Conservation (phyloP, 2,797 vertebrate genomes). For the Hydrophis major region DNA sequence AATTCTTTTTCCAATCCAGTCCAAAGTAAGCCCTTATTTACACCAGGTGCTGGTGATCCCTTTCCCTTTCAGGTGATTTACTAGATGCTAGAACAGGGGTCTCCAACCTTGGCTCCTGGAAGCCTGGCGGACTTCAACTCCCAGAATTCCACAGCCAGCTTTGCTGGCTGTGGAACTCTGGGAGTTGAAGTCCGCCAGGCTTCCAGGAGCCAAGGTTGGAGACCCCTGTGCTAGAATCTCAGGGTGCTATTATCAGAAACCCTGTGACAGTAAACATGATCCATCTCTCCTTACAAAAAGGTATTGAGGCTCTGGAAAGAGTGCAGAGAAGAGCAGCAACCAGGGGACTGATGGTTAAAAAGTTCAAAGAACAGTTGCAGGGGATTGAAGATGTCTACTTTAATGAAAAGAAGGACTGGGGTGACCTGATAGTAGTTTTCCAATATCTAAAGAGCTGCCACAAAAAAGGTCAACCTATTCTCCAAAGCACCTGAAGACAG, state of each 20-base stretch:
- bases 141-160: too few species aligned
- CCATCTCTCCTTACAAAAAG: background rate
- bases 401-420: background rate
- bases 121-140: too few species aligned
- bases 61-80: background rate
- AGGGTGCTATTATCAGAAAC: background rate
- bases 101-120: too few species aligned
- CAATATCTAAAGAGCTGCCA: background rate
- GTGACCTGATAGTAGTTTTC: background rate
- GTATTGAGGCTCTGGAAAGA: background rate
- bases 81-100: background rate
- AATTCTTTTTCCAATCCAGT: background rate
- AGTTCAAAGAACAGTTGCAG: background rate
- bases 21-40: background rate
- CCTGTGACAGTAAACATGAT: background rate
- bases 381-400: background rate
- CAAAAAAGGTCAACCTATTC: background rate
- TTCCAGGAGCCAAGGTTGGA: too few species aligned
- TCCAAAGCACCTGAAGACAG: background rate
- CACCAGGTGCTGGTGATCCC: background rate
- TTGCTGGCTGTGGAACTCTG: too few species aligned
- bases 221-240: background rate
- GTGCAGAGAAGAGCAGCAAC: constrained; percentile 5
- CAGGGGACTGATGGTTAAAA: background rate
- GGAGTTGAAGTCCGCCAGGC: too few species aligned